Base-by-base conservation (phyloP, 1,140 invertebrate species). In the Neocloeon triangulifer region DNA sequence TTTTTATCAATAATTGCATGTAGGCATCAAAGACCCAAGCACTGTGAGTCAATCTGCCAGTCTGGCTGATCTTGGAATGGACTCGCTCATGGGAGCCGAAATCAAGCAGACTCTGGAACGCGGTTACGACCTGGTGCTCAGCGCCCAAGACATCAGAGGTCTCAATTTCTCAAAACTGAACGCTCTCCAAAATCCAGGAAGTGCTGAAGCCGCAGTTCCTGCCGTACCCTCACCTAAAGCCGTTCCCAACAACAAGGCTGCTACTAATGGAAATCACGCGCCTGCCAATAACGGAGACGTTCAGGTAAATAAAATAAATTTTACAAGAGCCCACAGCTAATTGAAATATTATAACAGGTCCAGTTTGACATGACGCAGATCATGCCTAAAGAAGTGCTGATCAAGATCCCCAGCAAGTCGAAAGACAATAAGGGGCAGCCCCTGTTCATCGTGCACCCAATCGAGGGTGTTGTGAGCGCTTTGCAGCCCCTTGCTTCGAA, bases 71-170 rank as follows among this genome's bases (percentile, higher is more conserved):
- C 61, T 97, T 5, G 91, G 92, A 28, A 84, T 97, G 69, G 92
- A 97, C 47, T 95, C 88, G 0, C 56, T 98, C 20, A 96, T 97
- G 91, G 86, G 85, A 33, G 85, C 92, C 0, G 92, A 97, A 60
- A 88, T 97, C 37, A 95, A 95, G 55, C 89, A 96, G 50, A 86
- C 79, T 0, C 53, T 97, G 6, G 89, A 97, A 50, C 64, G 86
- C 32, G 82, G 84, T 40, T 91, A 78, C 52, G 85, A 94, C 51
- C 48, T 94, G 17, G 66, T 81, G 0, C 51, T 95, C n/a, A 74
- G 77, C 22, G 72, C 84, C 25, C 73, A 78, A 45, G 86, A 95
- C 51, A 89, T 97, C 42, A 66, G 89, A 32, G 57, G 53, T 15
- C 53, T 89, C 2, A 85, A 75, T 0, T 72, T 88, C 33, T 65